Percentiles rank a stretch among this genome's conserved stretches.
These are phyloP conservation scores for Oppia nitens DNA, from an alignment of 1,140 invertebrate genomes.

Conservation along the genomic window DNA sequence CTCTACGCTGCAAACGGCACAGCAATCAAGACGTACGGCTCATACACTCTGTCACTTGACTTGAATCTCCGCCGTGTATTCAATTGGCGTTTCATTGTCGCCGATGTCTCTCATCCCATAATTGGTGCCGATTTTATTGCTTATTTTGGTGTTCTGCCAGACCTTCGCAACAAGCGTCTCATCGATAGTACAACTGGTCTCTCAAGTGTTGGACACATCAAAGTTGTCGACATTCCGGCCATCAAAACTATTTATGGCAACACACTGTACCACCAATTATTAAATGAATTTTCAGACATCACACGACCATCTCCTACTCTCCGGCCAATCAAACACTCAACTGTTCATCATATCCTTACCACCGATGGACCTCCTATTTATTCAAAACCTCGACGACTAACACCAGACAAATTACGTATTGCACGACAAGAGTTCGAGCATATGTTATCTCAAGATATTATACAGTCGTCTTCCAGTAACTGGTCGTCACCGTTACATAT, in stretches of 20 bases:
- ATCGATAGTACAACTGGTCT: conserved; percentile 9
- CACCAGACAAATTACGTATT: conserved; percentile 13
- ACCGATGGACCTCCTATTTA: conserved; percentile 6
- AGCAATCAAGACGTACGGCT: conserved; percentile 4
- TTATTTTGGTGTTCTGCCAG: not conserved
- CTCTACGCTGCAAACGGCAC: conserved; percentile 12
- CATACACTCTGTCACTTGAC: not conserved
- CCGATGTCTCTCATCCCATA: not conserved
- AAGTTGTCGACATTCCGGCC: too few species aligned
- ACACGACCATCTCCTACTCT: not conserved
- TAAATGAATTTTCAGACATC: conserved; percentile 9
- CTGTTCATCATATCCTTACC: conserved; percentile 17
- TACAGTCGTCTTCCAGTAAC: conserved; percentile 14
- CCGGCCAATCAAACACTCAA: conserved; percentile 12
- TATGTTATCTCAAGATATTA: conserved; percentile 14
- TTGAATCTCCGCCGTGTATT: conserved; percentile 4
- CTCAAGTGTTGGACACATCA: not conserved
- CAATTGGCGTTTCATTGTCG: conserved; percentile 1
- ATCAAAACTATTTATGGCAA: not conserved
- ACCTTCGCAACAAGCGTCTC: conserved; percentile 1
- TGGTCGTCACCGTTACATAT: conserved; percentile 22
- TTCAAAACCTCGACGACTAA: conserved; percentile 8
- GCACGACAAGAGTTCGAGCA: conserved; percentile 15
- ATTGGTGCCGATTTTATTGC: conserved; percentile 15
- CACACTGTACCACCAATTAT: not conserved